phyloP scores from a whole-genome alignment of 2,888 invertebrate genomes.

The Graphium colonna region DNA sequence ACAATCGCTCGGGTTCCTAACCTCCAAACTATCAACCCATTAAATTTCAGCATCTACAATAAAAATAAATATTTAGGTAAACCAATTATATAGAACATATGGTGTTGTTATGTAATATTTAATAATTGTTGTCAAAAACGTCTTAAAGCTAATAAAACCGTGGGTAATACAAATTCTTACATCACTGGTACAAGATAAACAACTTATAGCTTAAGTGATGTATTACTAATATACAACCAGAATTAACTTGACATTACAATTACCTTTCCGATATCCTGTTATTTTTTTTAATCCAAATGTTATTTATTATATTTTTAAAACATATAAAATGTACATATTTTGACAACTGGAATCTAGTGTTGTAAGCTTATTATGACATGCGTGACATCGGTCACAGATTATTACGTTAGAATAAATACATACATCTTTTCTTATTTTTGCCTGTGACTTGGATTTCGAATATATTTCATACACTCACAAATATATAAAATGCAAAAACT shows the following conservation, averaged over 20 bases:
- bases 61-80: slow-evolving; percentile 21
- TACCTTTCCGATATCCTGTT: slow-evolving; percentile 2
- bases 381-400: not conserved
- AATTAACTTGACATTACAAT: not conserved
- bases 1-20: slow-evolving; percentile 63
- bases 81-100: too few species aligned
- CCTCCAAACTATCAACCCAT: slow-evolving; percentile 72
- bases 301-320: slow-evolving; percentile 4
- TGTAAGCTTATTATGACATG: not conserved
- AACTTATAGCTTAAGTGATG: not conserved
- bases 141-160: slow-evolving; percentile 7
- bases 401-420: too few species aligned
- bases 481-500: too few species aligned
- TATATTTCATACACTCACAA: too few species aligned
- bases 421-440: too few species aligned
- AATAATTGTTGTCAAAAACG: not conserved
- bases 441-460: too few species aligned
- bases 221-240: not conserved
- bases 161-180: slow-evolving; percentile 19
- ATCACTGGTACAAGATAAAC: slow-evolving; percentile 19
- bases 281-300: not conserved
- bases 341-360: slow-evolving; percentile 16
- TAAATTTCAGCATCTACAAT: slow-evolving; percentile 74
- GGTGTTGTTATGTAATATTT: not conserved
- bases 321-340: slow-evolving; percentile 16